phyloP scores from a whole-genome alignment of 2,797 vertebrate genomes.

The Pogonophryne albipinna region DNA sequence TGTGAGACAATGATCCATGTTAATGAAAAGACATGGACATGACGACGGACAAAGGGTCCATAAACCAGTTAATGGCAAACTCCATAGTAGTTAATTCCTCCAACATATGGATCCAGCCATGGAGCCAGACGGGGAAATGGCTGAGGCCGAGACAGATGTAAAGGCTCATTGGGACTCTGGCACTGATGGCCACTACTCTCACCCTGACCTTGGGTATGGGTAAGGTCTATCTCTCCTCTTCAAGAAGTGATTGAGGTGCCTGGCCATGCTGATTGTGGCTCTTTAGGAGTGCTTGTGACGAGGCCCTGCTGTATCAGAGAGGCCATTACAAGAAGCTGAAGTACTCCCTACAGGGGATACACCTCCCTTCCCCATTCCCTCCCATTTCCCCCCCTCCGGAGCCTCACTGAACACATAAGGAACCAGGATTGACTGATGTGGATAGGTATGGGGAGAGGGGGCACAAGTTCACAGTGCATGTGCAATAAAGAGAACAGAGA shows the following conservation, averaged over 20 bases:
- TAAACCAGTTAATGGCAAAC: slow-evolving; percentile 67
- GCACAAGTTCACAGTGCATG: slow-evolving; percentile 59
- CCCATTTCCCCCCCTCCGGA: slow-evolving; percentile 44
- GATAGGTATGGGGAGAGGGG: slow-evolving; percentile 24
- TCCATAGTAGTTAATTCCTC: slow-evolving; percentile 63
- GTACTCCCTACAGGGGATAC: slow-evolving; percentile 43
- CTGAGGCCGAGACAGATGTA: slow-evolving; percentile 58
- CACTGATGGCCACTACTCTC: slow-evolving; percentile 53
- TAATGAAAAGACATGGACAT: slow-evolving; percentile 69
- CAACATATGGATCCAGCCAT: slow-evolving; percentile 67
- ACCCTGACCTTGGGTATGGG: slow-evolving; percentile 60
- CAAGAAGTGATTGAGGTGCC: slow-evolving; percentile 78
- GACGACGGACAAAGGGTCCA: slow-evolving; percentile 59
- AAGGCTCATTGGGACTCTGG: slow-evolving; percentile 48
- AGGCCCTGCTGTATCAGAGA: slow-evolving; percentile 63
- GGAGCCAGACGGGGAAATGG: slow-evolving; percentile 55
- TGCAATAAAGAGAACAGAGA: slow-evolving; percentile 61
- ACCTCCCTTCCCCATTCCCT: slow-evolving; percentile 42
- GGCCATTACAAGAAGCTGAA: slow-evolving; percentile 66
- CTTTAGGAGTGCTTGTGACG: slow-evolving; percentile 59
- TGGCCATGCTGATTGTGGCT: slow-evolving; percentile 77
- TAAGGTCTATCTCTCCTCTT: slow-evolving; percentile 63
- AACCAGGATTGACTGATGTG: slow-evolving; percentile 55
- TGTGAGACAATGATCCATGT: slow-evolving; percentile 68
- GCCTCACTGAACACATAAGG: slow-evolving; percentile 60